Evolutionary conservation across 2,888 invertebrate genomes (phyloP).

Genomic region (Liposcelis brunnea): DNA sequence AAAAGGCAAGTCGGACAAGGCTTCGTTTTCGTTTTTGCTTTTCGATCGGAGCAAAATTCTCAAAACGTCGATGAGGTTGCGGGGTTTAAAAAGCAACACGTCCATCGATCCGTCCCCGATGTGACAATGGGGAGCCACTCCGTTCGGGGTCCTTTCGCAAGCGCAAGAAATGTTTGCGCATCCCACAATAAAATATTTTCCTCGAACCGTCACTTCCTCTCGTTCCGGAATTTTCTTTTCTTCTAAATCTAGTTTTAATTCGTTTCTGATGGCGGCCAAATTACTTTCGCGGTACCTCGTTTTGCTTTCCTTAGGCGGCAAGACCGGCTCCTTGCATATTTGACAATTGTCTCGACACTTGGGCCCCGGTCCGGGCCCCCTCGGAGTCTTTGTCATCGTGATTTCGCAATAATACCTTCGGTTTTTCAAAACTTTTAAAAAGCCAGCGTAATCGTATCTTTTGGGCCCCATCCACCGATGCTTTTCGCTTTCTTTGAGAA

Average conservation of each 20-base stretch:
- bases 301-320: slow-evolving; percentile 9
- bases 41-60: slow-evolving; percentile 45
- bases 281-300: neutral
- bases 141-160: slow-evolving; percentile 53
- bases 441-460: slow-evolving; percentile 62
- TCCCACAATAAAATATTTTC: slow-evolving; percentile 59
- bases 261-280: neutral
- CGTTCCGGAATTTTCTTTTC: slow-evolving; percentile 24
- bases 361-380: slow-evolving; percentile 27
- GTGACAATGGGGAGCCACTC: slow-evolving; percentile 61
- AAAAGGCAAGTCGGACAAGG: slow-evolving; percentile 46
- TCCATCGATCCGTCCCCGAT: slow-evolving; percentile 65
- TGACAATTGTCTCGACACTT: slow-evolving; percentile 34
- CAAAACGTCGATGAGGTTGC: slow-evolving; percentile 51
- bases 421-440: slow-evolving; percentile 43
- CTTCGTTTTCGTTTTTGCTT: slow-evolving; percentile 21
- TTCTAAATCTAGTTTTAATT: neutral
- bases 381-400: slow-evolving; percentile 31
- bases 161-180: slow-evolving; percentile 61
- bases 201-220: slow-evolving; percentile 44
- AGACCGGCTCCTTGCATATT: slow-evolving; percentile 21
- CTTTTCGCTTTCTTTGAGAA: slow-evolving; percentile 58
- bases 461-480: slow-evolving; percentile 75
- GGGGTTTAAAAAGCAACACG: slow-evolving; percentile 53
- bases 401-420: slow-evolving; percentile 47